phyloP scores from a whole-genome alignment of 2,888 invertebrate genomes.

The Erpobdella octoculata region DNA sequence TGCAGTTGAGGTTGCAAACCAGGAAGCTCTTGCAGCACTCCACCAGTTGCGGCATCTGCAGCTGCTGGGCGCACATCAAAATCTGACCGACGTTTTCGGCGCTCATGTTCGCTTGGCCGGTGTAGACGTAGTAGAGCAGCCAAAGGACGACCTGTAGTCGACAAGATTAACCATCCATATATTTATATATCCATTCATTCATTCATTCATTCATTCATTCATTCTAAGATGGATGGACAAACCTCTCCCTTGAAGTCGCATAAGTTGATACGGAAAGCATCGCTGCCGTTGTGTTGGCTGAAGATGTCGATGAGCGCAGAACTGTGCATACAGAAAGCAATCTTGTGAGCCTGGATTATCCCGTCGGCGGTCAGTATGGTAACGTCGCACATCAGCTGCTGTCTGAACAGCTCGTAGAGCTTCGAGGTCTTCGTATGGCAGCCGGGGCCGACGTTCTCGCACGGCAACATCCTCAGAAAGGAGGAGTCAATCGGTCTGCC shows the following conservation, averaged over 20 bases:
- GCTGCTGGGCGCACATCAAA: slow-evolving; percentile 4
- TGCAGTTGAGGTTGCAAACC: background rate
- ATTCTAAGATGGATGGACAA: background rate
- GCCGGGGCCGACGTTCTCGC: background rate
- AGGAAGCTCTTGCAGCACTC: background rate
- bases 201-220: background rate
- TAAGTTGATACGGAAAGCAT: slow-evolving; percentile 17
- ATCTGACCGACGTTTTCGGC: slow-evolving; percentile 21
- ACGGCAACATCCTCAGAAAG: background rate
- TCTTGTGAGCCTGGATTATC: slow-evolving; percentile 19
- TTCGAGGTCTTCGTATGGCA: slow-evolving; percentile 9
- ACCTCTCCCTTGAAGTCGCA: slow-evolving; percentile 22
- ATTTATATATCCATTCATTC: background rate
- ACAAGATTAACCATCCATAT: background rate
- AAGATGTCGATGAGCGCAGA: slow-evolving; percentile 18
- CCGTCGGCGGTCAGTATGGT: slow-evolving; percentile 14
- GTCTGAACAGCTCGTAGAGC: slow-evolving; percentile 20
- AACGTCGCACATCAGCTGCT: slow-evolving; percentile 23
- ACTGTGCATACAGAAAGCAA: slow-evolving; percentile 22
- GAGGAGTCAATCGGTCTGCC: no score
- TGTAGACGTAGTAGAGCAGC: slow-evolving; percentile 17
- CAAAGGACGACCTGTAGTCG: slow-evolving; percentile 3
- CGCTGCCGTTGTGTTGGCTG: slow-evolving; percentile 15
- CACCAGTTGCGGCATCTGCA: slow-evolving; percentile 8
- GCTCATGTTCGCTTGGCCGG: background rate